Percentiles rank a stretch among this genome's conserved stretches.
Conservation (phyloP, 1,140 invertebrate genomes). For the Spodoptera litura region DNA sequence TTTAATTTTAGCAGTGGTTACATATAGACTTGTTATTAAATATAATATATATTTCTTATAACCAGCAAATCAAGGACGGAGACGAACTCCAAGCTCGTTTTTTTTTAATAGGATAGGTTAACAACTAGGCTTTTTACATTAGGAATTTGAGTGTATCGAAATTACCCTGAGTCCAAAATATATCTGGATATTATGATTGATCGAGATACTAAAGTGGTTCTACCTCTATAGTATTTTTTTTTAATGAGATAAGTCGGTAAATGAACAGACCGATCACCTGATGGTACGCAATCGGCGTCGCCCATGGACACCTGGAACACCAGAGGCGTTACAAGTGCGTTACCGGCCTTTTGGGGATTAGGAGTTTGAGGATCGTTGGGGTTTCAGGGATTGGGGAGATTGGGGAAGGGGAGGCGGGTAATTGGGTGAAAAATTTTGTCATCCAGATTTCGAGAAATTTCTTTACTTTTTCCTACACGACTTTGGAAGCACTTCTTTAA, state of each 20-base stretch:
- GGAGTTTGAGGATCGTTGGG: too few relatives aligned
- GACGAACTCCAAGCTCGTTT: conserved; percentile 67
- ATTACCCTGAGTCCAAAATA: conserved; percentile 58
- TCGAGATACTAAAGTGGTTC: not conserved
- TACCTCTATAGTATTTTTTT: not conserved
- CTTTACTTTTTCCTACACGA: not conserved
- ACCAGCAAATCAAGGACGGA: conserved; percentile 67
- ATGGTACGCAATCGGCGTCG: too few relatives aligned
- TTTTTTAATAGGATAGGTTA: conserved; percentile 25
- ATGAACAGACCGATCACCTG: too few relatives aligned
- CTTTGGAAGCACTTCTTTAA: conserved; percentile 33
- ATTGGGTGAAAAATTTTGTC: too few relatives aligned
- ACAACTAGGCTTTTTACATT: conserved; percentile 30
- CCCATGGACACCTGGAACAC: too few relatives aligned
- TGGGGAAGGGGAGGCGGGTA: too few relatives aligned
- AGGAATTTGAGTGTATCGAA: conserved; percentile 50
- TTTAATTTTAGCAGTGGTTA: not conserved
- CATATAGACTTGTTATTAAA: conserved; percentile 4
- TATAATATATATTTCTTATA: conserved; percentile 40
- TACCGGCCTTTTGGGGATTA: too few relatives aligned
- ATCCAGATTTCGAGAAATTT: too few relatives aligned
- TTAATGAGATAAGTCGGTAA: too few relatives aligned
- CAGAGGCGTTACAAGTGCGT: too few relatives aligned
- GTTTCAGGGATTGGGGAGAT: too few relatives aligned
- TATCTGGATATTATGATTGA: conserved; percentile 12